phyloP scores from a whole-genome alignment of 2,113 vertebrate genomes.

The Balaeniceps rex region DNA sequence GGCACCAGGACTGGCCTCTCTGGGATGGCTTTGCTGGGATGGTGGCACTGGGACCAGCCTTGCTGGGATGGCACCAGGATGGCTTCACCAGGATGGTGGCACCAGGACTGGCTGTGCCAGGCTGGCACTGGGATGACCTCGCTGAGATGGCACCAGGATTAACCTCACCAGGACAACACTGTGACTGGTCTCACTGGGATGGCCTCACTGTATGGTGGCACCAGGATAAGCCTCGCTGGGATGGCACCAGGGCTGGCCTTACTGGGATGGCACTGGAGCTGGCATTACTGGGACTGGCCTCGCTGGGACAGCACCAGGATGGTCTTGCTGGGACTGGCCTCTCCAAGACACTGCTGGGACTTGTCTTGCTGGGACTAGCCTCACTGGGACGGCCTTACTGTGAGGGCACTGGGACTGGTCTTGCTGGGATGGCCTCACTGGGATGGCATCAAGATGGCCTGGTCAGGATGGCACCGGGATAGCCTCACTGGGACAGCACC shows the following conservation, averaged over 20 bases:
- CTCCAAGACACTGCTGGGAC: background rate
- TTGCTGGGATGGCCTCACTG: too few relatives aligned
- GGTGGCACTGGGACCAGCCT: background rate
- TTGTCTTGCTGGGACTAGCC: background rate
- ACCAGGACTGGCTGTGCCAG: background rate
- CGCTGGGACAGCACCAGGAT: background rate
- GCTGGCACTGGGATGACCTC: background rate
- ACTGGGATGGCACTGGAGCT: too few relatives aligned
- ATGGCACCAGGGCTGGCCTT: background rate
- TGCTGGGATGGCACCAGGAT: background rate
- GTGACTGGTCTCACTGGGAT: background rate
- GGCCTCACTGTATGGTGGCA: background rate
- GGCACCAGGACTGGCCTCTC: background rate
- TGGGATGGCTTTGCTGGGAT: background rate
- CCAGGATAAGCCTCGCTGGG: background rate
- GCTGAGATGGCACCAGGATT: background rate
- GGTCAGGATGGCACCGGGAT: background rate
- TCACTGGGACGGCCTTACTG: background rate
- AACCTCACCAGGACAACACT: background rate
- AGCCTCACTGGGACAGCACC: background rate
- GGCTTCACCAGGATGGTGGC: background rate
- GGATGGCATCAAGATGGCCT: background rate
- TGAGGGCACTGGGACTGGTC: background rate
- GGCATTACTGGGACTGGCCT: too few relatives aligned
- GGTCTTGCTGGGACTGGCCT: background rate